A percentile compares a stretch with the other conserved stretches of the same genome.
Evolutionary conservation across 1,140 invertebrate species (phyloP).

Genomic region (Scaptomyza hsui): DNA sequence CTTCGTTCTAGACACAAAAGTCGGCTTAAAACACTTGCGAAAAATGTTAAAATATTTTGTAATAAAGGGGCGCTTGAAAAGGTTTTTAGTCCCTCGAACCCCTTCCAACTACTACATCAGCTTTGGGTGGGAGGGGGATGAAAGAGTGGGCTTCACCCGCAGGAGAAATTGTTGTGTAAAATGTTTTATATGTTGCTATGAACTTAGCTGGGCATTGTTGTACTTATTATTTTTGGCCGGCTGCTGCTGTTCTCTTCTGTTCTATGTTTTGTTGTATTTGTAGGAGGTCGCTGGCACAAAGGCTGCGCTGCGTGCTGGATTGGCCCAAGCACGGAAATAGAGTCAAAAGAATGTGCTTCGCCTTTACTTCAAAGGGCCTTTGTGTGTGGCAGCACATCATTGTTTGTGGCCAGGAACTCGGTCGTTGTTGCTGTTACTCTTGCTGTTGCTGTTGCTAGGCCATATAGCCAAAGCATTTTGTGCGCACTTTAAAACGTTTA

Average conservation of each 20-base stretch:
- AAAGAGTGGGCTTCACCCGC: conserved; percentile 20
- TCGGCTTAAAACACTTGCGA: conserved; percentile 80
- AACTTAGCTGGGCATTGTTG: conserved; percentile 71
- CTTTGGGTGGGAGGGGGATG: not conserved
- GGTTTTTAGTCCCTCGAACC: conserved; percentile 33
- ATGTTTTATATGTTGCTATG: conserved; percentile 81
- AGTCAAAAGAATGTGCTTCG: conserved; percentile 78
- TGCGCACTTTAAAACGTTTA: conserved; percentile 78
- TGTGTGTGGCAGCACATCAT: conserved; percentile 45
- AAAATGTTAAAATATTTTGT: conserved; percentile 81
- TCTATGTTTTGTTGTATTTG: conserved; percentile 8
- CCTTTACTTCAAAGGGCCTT: conserved; percentile 73
- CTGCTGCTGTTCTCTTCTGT: conserved; percentile 12
- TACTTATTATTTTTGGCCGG: conserved; percentile 30
- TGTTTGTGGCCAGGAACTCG: conserved; percentile 47
- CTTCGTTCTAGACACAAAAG: conserved; percentile 79
- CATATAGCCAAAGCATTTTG: conserved; percentile 58
- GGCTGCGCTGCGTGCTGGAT: conserved; percentile 13
- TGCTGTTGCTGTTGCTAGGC: conserved; percentile 4
- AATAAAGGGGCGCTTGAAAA: conserved; percentile 73
- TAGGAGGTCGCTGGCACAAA: conserved; percentile 30
- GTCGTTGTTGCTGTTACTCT: no score
- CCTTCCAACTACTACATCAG: conserved; percentile 46
- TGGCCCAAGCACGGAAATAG: conserved; percentile 56
- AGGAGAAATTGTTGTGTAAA: conserved; percentile 74